Evolutionary conservation across 2,888 invertebrate genomes (phyloP), one percentile per base, ranked within the genome.

Genomic region (Hydrotaea cyrtoneurina): DNA sequence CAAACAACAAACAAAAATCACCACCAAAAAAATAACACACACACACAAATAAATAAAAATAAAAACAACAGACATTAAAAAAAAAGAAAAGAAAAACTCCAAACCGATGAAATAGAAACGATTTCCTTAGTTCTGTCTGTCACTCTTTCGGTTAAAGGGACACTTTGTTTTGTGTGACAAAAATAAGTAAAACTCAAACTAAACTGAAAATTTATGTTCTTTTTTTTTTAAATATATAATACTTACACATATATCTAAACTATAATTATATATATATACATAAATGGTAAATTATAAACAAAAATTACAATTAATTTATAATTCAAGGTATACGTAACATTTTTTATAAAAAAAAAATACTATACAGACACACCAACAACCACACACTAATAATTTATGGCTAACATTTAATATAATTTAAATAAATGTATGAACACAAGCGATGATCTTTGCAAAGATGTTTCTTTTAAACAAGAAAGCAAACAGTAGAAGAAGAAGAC

Each of bases 61-160:
- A 15, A 13, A 59, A 62, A 62, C 36, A n/a, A 31, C 31, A 62
- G 26, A 17, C 23, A 77, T 43, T 3, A 64, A 64, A 31, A 64
- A 15, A 43, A 62, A 66, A 78, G 77, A 71, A 69, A 57, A 75
- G 13, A 80, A 80, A 78, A 77, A 80, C 50, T 59, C 76, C 75
- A 39, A 39, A 39, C 74, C 59, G 46, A 66, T 72, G 23, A 79
- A 79, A 84, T 79, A 76, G 78, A 62, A 81, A 84, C 59, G 55
- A 73, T 77, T 79, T 73, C 31, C 31, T 46, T 17, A 72, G 17
- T 55, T 36, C 53, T 57, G 26, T 64, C 8, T 13, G 50, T 50
- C 50, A 50, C 15, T n/a, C 31, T 50, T 50, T 50, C 8, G n/a
- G 50, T 50, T 50, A n/a, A 3, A 50, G n/a, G 7, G 50, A 50